Base-by-base conservation (phyloP, 2,888 invertebrate species). In the Gortyna flavago region DNA sequence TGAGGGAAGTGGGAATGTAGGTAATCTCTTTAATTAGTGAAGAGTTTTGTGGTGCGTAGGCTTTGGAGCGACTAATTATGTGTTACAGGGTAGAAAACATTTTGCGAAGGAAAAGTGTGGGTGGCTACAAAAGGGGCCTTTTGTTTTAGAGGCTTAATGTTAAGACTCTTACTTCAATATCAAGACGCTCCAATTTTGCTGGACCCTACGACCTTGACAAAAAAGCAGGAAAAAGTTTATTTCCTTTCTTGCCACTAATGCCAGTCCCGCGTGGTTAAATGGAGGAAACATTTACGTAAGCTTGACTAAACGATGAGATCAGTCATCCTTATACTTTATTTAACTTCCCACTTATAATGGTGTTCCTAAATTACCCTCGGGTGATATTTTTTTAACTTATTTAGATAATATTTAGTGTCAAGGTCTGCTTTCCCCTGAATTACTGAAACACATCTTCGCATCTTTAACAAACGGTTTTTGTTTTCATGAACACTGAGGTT, bases 381-480 rank as follows among this genome's bases (percentile, higher is more conserved):
- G 1, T 8, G 16, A 9, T 25, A 5, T 25, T 25, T 2, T 4
- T 35, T 7, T 25, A 16, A 8, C 1, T 32, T 9, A 4, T 68
- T 35, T 2, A 18, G 0, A 35, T 68, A 25, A 16, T 51, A 35
- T 25, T 35, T 16, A 9, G 5, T 32, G 18, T 35, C n/a, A 18
- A 35, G 9, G 8, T n/a, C 3, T n/a, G n/a, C 7, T 57, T 35
- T 57, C 3, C 11, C 11, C 7, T 7, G 11, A 57, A 57, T 18
- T 99, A 99, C 97, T 99, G 99, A 96, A 99, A 99, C 25, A 99
- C 99, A 97, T 99, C 99, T 93, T 99, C 99, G 99, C 99, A 92
- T 99, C 99, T 97, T 99, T 99, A 69, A 99, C 99, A 96, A 99
- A 99, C 86, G 99, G 99, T 99, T 99, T 97, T 99, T 99, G 96